Evolutionary conservation across 2,113 vertebrate genomes (phyloP), one percentile per base, ranked within the genome.

Genomic region (Protobothrops mucrosquamatus): DNA sequence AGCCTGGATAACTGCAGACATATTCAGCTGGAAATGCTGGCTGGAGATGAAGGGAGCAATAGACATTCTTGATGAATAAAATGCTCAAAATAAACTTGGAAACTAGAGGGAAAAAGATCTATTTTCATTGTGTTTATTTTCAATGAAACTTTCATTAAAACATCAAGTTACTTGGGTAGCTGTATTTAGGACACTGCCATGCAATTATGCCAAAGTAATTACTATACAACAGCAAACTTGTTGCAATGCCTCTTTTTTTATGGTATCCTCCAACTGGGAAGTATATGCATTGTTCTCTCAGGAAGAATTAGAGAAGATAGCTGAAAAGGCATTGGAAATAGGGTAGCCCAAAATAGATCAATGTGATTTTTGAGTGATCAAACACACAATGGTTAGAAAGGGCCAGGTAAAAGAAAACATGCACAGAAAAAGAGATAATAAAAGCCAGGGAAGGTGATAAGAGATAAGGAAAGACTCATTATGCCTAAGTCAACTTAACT

Each of bases 281-380:
- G 52, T 56, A 0, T 55, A 14, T 0, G 74, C 0, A 61, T 6
- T 5, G 43, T 85, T 55, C 89, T 0, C 55, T 0, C 1, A 95
- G 6, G 88, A 88, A 1, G 85, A 8, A 0, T 0, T 56, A 1
- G 69, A 0, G 0, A 89, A 39, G 93, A 15, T 0, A 0, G 89
- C 0, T 3, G 90, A 39, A 90, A 89, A 90, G 93, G 93, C 94
- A 92, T 86, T 94, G 88, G 96, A 91, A 94, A 89, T 0, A 39
- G n/a, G 29, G 88, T 56, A 91, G 57, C 96, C 90, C 39, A 89
- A 96, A 95, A 95, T 43, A 90, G 74, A 55, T 64, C 54, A 93
- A 23, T 94, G 90, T 88, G 48, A 64, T 90, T 0, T 43, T 34
- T 93, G 56, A 69, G 46, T 29, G 92, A 88, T 88, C 59, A 89